phyloP scores from a whole-genome alignment of 2,113 vertebrate genomes.

The Sceloporus tristichus region DNA sequence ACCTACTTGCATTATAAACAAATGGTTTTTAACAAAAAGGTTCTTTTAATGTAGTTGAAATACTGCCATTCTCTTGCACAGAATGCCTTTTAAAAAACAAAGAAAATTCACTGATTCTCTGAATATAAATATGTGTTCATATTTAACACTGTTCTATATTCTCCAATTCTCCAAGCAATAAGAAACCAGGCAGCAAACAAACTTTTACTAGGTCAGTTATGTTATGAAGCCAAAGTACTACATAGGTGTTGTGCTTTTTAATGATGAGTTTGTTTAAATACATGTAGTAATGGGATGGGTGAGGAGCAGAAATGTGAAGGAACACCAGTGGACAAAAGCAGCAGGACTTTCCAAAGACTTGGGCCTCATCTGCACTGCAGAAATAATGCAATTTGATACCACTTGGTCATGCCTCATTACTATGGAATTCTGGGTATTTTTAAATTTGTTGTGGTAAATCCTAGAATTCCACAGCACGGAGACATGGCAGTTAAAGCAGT shows the following conservation, averaged over 20 bases:
- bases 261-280: background rate
- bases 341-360: background rate
- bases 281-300: background rate
- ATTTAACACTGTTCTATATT: background rate
- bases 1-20: conserved; percentile 9
- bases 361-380: background rate
- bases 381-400: too few species aligned
- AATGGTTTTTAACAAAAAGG: background rate
- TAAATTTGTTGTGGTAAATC: too few species aligned
- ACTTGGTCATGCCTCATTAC: too few species aligned
- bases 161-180: background rate
- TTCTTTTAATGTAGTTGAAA: background rate
- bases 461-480: too few species aligned
- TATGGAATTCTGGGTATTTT: too few species aligned
- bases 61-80: background rate
- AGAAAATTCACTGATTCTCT: background rate
- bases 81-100: background rate
- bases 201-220: background rate
- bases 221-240: background rate
- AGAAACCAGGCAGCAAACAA: background rate
- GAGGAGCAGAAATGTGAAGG: background rate
- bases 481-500: too few species aligned
- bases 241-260: background rate
- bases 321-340: background rate
- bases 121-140: too few species aligned